These are phyloP conservation scores for Eriocheir sinensis DNA, from an alignment of 1,140 invertebrate species.

Conservation along the genomic window DNA sequence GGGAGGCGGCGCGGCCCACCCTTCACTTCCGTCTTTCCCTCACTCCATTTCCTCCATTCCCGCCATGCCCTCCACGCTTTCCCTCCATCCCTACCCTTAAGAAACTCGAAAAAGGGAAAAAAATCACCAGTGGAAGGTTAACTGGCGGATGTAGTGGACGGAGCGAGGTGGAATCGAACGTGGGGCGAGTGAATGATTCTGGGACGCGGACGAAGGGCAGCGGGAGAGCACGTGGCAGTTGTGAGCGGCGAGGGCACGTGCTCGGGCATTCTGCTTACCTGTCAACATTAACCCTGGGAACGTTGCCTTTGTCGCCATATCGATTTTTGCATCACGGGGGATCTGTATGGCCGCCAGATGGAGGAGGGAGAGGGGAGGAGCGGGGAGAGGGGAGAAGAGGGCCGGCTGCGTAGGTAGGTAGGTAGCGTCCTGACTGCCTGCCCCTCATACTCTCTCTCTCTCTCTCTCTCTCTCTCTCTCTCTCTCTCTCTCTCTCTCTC, in stretches of 20 bases:
- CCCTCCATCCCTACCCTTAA: not conserved
- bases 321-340: conserved; percentile 55
- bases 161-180: not conserved
- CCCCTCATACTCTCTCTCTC: conserved; percentile 25
- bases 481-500: not conserved
- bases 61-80: not conserved
- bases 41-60: not conserved
- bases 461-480: conserved; percentile 3
- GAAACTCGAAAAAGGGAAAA: no score
- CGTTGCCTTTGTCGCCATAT: conserved; percentile 59
- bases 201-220: not conserved
- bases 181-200: conserved; percentile 5
- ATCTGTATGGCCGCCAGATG: not conserved
- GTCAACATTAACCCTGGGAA: conserved; percentile 73
- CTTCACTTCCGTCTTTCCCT: conserved; percentile 8
- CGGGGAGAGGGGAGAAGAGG: not conserved
- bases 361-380: not conserved
- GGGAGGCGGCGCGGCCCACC: not conserved
- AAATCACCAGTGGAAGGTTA: no score
- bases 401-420: not conserved
- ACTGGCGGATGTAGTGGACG: no score
- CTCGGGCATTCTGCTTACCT: conserved; percentile 74
- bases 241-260: conserved; percentile 70
- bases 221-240: conserved; percentile 52
- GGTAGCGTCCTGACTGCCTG: not conserved